Evolutionary conservation across 2,888 invertebrate genomes (phyloP), one percentile per base, ranked within the genome.

Genomic region (Parascotia fuliginaria): DNA sequence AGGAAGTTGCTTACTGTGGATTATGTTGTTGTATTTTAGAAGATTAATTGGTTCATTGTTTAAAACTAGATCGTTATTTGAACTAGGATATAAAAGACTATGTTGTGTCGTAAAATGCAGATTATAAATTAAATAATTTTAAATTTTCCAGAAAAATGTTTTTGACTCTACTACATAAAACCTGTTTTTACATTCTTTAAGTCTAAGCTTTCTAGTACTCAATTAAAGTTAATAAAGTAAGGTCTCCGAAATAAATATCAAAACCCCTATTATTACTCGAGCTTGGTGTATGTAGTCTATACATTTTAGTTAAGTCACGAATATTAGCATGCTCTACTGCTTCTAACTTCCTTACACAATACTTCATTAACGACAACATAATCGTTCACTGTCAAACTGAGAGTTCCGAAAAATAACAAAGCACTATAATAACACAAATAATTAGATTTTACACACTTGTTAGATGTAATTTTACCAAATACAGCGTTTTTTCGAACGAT

Each of bases 401-500:
- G 44, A 57, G 50, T 56, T 55, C 49, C 31, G 31, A 50, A 48
- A 61, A 57, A 66, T 48, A 46, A 41, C 45, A 37, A 36, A 38
- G 5, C 43, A 49, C 47, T 66, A 65, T 73, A 71, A 73, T 63
- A 74, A 66, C 64, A 67, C 63, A 73, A 74, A 73, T 79, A 79
- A 81, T 78, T 75, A 72, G 32, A 58, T 66, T 69, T 70, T 65
- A 69, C 75, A 77, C 74, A 74, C 67, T 76, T 75, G 75, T 76
- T 76, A 73, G 56, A 71, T 75, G 70, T 74, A 77, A 77, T 79
- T 77, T 76, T 57, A 74, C 77, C 74, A 79, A 83, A 82, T 72
- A 79, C 76, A 73, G 68, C 73, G 69, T 73, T 81, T n/a, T 80
- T 81, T 78, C 64, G 64, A 75, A 65, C 77, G 71, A 80, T 85